These are phyloP conservation scores for Edolisoma coerulescens DNA, from an alignment of 2,113 vertebrate species.

Conservation along the genomic window DNA sequence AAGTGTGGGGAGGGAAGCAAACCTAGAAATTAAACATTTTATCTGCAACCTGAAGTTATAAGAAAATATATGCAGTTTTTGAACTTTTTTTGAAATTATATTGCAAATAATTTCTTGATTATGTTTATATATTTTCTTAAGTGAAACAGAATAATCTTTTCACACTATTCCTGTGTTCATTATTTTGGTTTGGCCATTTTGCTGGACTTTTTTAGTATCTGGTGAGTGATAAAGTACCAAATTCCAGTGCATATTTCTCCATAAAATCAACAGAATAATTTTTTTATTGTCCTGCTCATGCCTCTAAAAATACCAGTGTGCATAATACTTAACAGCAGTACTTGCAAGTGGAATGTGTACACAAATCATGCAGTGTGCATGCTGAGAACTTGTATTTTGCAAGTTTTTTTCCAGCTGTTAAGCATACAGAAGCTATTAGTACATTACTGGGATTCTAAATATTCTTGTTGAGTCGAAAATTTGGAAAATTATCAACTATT, in stretches of 20 bases:
- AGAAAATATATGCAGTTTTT: background rate
- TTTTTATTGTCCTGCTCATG: slow-evolving; percentile 44
- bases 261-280: slow-evolving; percentile 37
- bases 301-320: slow-evolving; percentile 2
- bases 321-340: slow-evolving; percentile 23
- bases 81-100: background rate
- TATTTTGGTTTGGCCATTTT: background rate
- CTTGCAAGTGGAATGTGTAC: slow-evolving; percentile 22
- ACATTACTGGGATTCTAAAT: background rate
- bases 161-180: background rate
- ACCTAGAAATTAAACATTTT: slow-evolving; percentile 6
- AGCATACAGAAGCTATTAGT: slow-evolving; percentile 24
- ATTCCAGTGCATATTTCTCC: slow-evolving; percentile 3
- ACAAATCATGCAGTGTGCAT: slow-evolving; percentile 25
- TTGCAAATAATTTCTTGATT: slow-evolving; percentile 5
- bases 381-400: slow-evolving; percentile 40
- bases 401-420: slow-evolving; percentile 20
- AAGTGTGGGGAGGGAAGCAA: background rate
- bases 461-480: slow-evolving; percentile 30
- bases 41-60: background rate
- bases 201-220: background rate
- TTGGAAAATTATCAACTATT: slow-evolving; percentile 19
- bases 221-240: slow-evolving; percentile 26
- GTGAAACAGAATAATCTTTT: slow-evolving; percentile 16
- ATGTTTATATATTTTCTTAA: background rate